phyloP scores from a whole-genome alignment of 92 coral and sea anemone genomes.

The Heteractis magnifica region DNA sequence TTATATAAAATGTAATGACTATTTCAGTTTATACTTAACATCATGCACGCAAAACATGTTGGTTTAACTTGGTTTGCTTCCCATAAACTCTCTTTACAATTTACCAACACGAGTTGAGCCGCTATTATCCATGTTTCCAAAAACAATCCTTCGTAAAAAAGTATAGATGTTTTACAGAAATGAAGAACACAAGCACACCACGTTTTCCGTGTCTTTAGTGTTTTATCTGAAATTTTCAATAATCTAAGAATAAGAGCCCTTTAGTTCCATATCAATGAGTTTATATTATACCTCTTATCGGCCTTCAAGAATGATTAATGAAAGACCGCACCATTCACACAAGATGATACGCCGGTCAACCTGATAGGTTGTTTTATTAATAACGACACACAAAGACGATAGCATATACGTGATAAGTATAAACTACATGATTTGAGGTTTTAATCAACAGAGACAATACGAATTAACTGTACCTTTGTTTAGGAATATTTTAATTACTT shows the following conservation, averaged over 20 bases:
- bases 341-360: neutral
- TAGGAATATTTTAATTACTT: neutral
- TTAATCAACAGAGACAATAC: neutral
- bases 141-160: neutral
- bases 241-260: neutral
- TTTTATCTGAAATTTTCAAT: neutral
- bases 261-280: neutral
- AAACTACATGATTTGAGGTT: neutral
- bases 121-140: neutral
- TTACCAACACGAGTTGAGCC: neutral
- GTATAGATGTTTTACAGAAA: neutral
- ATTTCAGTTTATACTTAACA: too few species aligned
- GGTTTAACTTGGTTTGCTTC: neutral
- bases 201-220: neutral
- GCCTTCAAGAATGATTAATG: constrained; percentile 22
- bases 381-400: neutral
- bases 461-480: neutral
- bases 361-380: neutral
- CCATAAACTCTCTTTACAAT: neutral
- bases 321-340: neutral
- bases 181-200: neutral
- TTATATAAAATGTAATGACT: too few species aligned
- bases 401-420: neutral
- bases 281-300: neutral
- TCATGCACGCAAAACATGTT: neutral